Base-by-base conservation (phyloP, 2,888 invertebrate species). In the Drosophila tripunctata region DNA sequence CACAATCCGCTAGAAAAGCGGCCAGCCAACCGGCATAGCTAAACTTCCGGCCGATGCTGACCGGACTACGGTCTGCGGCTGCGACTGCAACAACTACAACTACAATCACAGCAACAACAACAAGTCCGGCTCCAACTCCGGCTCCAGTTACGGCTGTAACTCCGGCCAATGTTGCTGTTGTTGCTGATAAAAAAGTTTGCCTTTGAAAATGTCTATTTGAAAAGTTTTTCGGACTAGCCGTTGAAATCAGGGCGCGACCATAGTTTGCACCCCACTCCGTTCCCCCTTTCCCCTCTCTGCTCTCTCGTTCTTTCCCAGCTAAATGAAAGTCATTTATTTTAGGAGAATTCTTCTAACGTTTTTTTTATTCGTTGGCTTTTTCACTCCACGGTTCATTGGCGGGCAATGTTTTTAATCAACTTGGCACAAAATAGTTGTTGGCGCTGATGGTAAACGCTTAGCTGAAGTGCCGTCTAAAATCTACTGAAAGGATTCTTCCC, bases 131-230 rank as follows among this genome's bases (percentile, higher is more conserved):
- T 35, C 36, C 50, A 10, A 24, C 31, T 66, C 45, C 43, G 36
- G 30, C 54, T 45, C 19, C 15, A 14, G 36, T 36, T 50, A 14
- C 50, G 38, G 65, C 48, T 31, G 2, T 12, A 14, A 30, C 30
- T 33, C 6, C 19, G 24, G 27, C 44, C 48, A 45, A 30, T 48
- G 61, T 31, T 47, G 58, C 68, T 68, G 76, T 50, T 68, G 66
- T 44, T 70, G 83, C 88, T 86, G 81, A 81, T 88, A 81, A 81
- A 88, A 80, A 88, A 83, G 77, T 82, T 88, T 76, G 87, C 84
- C 87, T 82, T 83, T 84, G 84, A 83, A 88, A 82, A 88, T 79
- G 88, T 85, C 86, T 85, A 88, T 84, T 85, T 75, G 83, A 83
- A 83, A 83, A 83, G 82, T 88, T 87, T 74, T 61, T 72, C 64